Base-by-base conservation (phyloP, 2,888 invertebrate species). In the Dryobotodes eremita region DNA sequence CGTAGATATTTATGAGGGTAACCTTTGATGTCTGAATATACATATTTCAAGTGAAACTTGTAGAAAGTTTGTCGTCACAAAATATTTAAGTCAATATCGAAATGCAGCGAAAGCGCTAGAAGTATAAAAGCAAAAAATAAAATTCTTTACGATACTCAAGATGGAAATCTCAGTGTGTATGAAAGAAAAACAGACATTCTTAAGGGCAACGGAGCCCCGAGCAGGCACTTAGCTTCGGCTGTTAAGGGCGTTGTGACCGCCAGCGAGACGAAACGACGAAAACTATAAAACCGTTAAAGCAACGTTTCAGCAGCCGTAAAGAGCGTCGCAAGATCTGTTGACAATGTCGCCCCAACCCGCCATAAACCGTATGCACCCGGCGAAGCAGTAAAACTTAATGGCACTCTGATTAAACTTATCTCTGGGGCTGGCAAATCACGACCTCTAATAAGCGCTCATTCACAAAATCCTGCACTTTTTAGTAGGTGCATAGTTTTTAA, bases 231-330 rank as follows among this genome's bases (percentile, higher is more conserved):
- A 96, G 96, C 95, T 94, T 86, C 79, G 92, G 94, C 96, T 96
- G 96, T 97, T 97, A 97, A 95, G 96, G 94, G 92, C 92, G 94
- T 92, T 92, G 95, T 94, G 96, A 95, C 96, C 96, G 96, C 94
- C 95, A 94, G 95, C 93, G 95, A 95, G 95, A 94, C 95, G 95
- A 92, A 95, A 95, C 95, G 95, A 94, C 96, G 94, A 95, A 96
- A 96, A 96, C 96, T 96, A 97, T 97, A 97, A 97, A 97, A 97
- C 96, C 94, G 96, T 96, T 96, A 96, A 96, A 96, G 96, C 95
- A 96, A 95, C 96, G 95, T 96, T 96, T 96, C 96, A 96, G 95
- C 95, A 95, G 96, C 96, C 93, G 96, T 97, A 96, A 97, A 96
- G 96, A 96, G 95, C 94, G 95, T 95, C 95, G 95, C 96, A 94